Conservation (phyloP, 2,888 invertebrate genomes). For the Drosophila niveifrons region DNA sequence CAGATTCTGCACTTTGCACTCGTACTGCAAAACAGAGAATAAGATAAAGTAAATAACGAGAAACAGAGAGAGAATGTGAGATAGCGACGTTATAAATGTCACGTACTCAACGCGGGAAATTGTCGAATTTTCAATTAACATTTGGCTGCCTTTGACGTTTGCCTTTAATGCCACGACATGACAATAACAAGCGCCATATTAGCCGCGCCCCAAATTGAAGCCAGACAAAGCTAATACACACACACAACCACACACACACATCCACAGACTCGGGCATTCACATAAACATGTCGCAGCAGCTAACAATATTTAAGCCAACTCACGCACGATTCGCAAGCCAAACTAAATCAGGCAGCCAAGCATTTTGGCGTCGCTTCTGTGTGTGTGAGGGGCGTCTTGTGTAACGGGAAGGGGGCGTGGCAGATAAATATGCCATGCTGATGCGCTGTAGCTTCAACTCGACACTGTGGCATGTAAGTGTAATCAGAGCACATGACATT, state of each 20-base stretch:
- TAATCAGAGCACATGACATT: conserved; percentile 71
- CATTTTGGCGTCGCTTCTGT: conserved; percentile 13
- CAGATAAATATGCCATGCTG: conserved; percentile 57
- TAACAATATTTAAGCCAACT: conserved; percentile 62
- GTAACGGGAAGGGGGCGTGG: conserved; percentile 13
- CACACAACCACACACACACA: conserved; percentile 15
- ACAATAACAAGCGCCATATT: conserved; percentile 74
- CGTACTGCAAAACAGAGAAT: conserved; percentile 90
- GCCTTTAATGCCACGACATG: conserved; percentile 71
- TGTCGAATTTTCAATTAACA: conserved; percentile 73
- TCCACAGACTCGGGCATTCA: conserved; percentile 14
- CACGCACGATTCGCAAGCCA: conserved; percentile 56
- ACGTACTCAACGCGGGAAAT: conserved; percentile 20
- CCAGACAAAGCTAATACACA: conserved; percentile 44
- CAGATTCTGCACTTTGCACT: conserved; percentile 98
- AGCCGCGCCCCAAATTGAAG: conserved; percentile 51
- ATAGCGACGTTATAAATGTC: conserved; percentile 23
- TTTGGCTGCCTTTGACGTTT: conserved; percentile 65
- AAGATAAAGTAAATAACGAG: conserved; percentile 1
- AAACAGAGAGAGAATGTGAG: not conserved
- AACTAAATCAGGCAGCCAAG: not conserved
- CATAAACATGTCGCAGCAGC: conserved; percentile 34
- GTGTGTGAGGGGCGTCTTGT: not conserved
- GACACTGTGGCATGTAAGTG: conserved; percentile 49
- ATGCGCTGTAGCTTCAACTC: conserved; percentile 30